Evolutionary conservation across 2,888 invertebrate species (phyloP).

Genomic region (Serripes groenlandicus): DNA sequence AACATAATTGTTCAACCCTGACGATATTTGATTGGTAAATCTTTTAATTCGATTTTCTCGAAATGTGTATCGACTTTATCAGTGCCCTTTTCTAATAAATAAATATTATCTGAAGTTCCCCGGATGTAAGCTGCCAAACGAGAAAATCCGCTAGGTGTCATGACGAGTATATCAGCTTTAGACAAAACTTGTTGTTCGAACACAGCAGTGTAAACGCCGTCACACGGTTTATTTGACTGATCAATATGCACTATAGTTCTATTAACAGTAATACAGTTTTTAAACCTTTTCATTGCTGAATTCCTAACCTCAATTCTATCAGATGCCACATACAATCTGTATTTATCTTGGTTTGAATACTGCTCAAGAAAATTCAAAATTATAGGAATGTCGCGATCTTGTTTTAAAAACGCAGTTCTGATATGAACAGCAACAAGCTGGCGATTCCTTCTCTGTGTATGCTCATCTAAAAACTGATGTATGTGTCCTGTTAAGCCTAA

Average conservation of each 20-base stretch:
- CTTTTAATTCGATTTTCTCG: too few species aligned
- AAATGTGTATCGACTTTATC: neutral
- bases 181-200: slow-evolving; percentile 46
- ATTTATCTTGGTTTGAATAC: neutral
- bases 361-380: slow-evolving; percentile 13
- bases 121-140: slow-evolving; percentile 41
- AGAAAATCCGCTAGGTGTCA: slow-evolving; percentile 54
- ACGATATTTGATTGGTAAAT: too few species aligned
- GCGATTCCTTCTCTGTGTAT: neutral
- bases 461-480: neutral
- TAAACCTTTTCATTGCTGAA: neutral
- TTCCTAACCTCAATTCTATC: slow-evolving; percentile 32
- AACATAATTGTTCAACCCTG: too few species aligned
- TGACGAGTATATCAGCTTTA: slow-evolving; percentile 34
- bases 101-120: slow-evolving; percentile 7
- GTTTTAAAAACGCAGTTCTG: slow-evolving; percentile 9
- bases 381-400: neutral
- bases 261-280: slow-evolving; percentile 10
- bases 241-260: slow-evolving; percentile 50
- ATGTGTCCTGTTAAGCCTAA: neutral
- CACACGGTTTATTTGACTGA: slow-evolving; percentile 7
- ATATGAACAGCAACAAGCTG: slow-evolving; percentile 44
- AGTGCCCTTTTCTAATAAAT: neutral
- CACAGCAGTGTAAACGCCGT: slow-evolving; percentile 38
- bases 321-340: neutral